phyloP scores from a whole-genome alignment of 1,140 invertebrate species.

The Neodiprion virginianus region DNA sequence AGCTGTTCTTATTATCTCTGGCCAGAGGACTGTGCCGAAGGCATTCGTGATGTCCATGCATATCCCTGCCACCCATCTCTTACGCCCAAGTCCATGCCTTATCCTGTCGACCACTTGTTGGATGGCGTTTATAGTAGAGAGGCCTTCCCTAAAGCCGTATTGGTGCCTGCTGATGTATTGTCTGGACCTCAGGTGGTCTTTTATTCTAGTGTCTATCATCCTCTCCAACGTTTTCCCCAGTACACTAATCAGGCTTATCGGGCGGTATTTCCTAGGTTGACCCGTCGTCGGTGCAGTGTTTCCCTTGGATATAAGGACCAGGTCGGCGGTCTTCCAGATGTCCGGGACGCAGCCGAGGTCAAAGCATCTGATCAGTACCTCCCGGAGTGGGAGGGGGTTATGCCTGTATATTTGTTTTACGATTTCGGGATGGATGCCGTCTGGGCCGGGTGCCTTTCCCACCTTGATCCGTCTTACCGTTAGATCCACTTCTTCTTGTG shows the following conservation, averaged over 20 bases:
- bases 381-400: not conserved
- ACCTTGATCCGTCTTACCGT: slow-evolving; percentile 18
- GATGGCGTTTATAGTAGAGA: no score
- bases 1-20: no score
- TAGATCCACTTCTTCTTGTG: slow-evolving; percentile 19
- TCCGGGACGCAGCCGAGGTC: slow-evolving; percentile 4
- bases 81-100: no score
- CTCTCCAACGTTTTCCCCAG: no score
- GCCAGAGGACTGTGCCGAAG: not conserved
- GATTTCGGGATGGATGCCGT: slow-evolving; percentile 25
- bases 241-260: no score
- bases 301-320: slow-evolving; percentile 12
- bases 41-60: not conserved
- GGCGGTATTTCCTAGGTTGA: not conserved
- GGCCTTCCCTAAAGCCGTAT: no score
- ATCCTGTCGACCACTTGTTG: no score
- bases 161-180: no score
- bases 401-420: slow-evolving; percentile 8
- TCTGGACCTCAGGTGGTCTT: no score
- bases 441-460: slow-evolving; percentile 30
- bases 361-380: slow-evolving; percentile 8
- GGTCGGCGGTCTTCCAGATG: slow-evolving; percentile 13
- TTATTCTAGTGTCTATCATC: no score
- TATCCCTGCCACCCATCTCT: not conserved
- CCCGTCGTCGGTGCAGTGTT: not conserved